phyloP scores from a whole-genome alignment of 2,113 vertebrate species.

The Leuciscus idus region DNA sequence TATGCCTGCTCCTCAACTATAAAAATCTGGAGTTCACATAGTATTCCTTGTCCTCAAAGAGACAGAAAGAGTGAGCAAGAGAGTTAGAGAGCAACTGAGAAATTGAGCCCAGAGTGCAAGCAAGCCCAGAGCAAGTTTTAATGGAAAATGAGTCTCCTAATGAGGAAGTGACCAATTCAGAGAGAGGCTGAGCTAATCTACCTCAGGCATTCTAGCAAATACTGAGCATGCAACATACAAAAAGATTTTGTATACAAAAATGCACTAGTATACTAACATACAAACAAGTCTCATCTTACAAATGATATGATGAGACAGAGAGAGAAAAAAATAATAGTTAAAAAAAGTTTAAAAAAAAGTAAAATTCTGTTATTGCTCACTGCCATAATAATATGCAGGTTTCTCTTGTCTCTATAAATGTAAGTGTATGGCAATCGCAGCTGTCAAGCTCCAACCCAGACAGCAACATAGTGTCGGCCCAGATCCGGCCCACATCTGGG shows the following conservation, averaged over 20 bases:
- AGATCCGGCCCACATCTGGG: no score
- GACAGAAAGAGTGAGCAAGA: slow-evolving; percentile 1
- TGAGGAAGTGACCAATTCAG: slow-evolving; percentile 66
- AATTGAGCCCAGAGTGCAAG: slow-evolving; percentile 28
- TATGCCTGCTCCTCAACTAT: slow-evolving; percentile 40
- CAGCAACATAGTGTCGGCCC: no score
- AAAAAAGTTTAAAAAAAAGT: background rate
- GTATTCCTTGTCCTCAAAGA: slow-evolving; percentile 33
- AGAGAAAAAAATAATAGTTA: background rate
- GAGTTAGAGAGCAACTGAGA: slow-evolving; percentile 18
- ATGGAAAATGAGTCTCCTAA: slow-evolving; percentile 45
- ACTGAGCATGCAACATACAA: slow-evolving; percentile 39
- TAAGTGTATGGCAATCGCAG: background rate
- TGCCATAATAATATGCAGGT: background rate
- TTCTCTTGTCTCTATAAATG: background rate
- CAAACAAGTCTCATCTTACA: background rate
- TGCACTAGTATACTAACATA: slow-evolving; percentile 23
- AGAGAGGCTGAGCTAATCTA: slow-evolving; percentile 38
- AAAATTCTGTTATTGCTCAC: background rate
- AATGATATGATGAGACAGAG: background rate
- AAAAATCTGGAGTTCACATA: slow-evolving; percentile 40
- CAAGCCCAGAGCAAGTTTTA: slow-evolving; percentile 26
- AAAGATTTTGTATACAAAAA: slow-evolving; percentile 35
- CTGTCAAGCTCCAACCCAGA: background rate
- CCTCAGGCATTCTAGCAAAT: slow-evolving; percentile 24